Percentiles rank a stretch among this genome's conserved stretches.
These are phyloP conservation scores for Tragelaphus buxtoni DNA, from an alignment of 2,113 vertebrate species.

Conservation along the genomic window DNA sequence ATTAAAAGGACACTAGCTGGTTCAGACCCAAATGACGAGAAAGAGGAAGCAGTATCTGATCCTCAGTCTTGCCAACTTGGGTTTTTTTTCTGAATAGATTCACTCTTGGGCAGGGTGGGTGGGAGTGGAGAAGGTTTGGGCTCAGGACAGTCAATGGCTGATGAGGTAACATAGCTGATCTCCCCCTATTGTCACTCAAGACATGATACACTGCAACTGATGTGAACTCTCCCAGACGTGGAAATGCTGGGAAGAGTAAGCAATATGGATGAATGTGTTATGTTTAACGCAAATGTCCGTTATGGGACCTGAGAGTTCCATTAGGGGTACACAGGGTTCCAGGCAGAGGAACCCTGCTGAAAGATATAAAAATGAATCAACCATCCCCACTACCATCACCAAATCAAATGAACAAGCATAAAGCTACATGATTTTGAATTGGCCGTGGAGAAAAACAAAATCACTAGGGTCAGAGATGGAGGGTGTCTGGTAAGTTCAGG, in stretches of 20 bases:
- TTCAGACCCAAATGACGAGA: background rate
- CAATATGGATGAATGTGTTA: fast-evolving
- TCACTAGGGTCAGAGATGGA: background rate
- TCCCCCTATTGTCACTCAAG: background rate
- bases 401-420: background rate
- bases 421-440: background rate
- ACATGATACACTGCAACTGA: background rate
- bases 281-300: background rate
- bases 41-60: background rate
- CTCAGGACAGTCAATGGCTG: background rate
- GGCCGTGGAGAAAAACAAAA: fast-evolving
- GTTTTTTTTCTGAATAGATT: background rate
- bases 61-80: background rate
- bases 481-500: background rate
- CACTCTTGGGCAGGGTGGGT: background rate
- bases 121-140: background rate
- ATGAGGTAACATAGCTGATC: background rate
- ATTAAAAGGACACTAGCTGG: background rate
- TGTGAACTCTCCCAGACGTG: background rate
- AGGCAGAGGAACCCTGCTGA: background rate
- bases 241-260: background rate
- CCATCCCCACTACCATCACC: too few species aligned
- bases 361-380: background rate
- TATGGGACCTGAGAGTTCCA: background rate
- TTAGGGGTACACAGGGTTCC: background rate